phyloP scores from a whole-genome alignment of 2,888 invertebrate species.

The Ferrisia virgata region DNA sequence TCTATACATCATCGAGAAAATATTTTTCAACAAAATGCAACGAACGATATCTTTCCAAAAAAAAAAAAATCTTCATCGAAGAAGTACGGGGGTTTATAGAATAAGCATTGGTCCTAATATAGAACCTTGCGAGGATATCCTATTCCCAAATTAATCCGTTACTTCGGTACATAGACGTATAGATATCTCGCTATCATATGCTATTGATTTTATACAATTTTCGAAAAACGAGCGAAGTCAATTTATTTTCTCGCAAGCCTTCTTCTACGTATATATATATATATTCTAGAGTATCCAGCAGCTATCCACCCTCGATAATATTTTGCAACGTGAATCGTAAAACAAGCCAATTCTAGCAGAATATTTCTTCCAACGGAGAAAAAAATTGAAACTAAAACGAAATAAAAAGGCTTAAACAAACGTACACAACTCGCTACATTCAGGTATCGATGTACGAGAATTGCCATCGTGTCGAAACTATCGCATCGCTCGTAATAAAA shows the following conservation, averaged over 20 bases:
- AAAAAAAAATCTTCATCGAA: neutral
- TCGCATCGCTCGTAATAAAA: neutral
- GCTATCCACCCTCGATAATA: neutral
- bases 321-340: neutral
- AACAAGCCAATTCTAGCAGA: neutral
- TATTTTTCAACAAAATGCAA: neutral
- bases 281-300: no score
- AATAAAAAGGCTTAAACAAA: neutral
- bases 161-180: neutral
- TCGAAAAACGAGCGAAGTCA: neutral
- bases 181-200: neutral
- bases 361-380: neutral
- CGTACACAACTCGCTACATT: neutral
- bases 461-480: neutral
- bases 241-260: neutral
- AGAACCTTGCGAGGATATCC: neutral
- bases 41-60: neutral
- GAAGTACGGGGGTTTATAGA: neutral
- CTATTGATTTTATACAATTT: neutral
- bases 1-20: neutral
- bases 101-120: neutral
- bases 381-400: neutral
- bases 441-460: neutral
- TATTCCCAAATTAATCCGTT: constrained; percentile 5
- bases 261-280: neutral